phyloP scores from a whole-genome alignment of 2,113 vertebrate genomes.

The Passer montanus region DNA sequence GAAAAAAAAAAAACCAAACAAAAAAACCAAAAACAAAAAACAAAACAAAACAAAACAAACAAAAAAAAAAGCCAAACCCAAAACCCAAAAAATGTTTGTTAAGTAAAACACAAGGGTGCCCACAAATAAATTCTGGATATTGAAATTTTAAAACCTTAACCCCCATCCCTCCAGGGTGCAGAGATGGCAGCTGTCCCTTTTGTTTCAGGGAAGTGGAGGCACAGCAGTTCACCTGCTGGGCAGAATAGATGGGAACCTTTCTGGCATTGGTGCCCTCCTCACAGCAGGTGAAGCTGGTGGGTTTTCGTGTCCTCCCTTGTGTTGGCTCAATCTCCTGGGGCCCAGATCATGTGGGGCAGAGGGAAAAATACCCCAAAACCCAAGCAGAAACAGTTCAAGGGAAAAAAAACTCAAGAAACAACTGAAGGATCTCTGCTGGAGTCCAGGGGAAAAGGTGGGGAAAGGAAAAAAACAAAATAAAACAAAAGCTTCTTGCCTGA shows the following conservation, averaged over 20 bases:
- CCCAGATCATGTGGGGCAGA: fast-evolving
- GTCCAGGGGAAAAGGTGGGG: not conserved
- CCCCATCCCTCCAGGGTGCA: not conserved
- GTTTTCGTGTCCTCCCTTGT: not conserved
- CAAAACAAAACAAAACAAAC: not conserved
- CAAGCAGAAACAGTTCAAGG: not conserved
- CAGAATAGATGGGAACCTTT: not conserved
- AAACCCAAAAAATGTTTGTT: not conserved
- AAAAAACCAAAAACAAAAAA: not conserved
- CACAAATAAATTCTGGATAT: not conserved
- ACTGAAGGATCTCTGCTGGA: not conserved
- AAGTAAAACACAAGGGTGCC: too few relatives aligned
- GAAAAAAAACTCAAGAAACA: not conserved
- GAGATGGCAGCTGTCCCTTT: not conserved
- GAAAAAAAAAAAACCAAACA: not conserved
- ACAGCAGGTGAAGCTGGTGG: not conserved
- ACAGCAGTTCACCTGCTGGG: not conserved
- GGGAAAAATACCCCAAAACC: not conserved
- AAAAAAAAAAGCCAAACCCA: too few relatives aligned
- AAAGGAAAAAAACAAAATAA: not conserved
- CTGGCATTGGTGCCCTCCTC: not conserved
- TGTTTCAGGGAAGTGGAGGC: not conserved
- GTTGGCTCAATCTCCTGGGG: fast-evolving
- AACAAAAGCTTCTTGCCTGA: not conserved
- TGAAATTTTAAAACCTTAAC: not conserved